Percentiles rank a stretch among this genome's conserved stretches.
Evolutionary conservation across 2,888 invertebrate genomes (phyloP).

Genomic region (Trichogramma evanescens): DNA sequence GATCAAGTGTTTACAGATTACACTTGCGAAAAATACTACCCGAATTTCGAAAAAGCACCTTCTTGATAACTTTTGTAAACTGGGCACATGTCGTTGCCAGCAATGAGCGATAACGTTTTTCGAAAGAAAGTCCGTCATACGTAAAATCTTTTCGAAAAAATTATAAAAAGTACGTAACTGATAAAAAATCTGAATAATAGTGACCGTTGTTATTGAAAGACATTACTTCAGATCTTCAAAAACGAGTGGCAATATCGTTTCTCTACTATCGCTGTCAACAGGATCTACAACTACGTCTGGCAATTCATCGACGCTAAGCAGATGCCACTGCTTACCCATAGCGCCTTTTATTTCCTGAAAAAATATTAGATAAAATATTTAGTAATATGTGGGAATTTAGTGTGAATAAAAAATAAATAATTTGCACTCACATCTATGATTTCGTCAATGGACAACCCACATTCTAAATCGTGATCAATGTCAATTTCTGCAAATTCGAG

Average conservation of each 20-base stretch:
- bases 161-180: background rate
- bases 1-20: no score
- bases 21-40: no score
- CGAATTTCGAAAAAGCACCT: no score
- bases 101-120: no score
- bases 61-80: no score
- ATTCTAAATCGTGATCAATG: constrained; percentile 35
- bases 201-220: constrained; percentile 9
- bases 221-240: constrained; percentile 51
- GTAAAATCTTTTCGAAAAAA: background rate
- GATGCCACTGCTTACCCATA: constrained; percentile 54
- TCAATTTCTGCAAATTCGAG: constrained; percentile 55
- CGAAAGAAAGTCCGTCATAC: no score
- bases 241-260: constrained; percentile 55
- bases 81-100: no score
- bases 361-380: background rate
- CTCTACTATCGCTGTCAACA: constrained; percentile 52
- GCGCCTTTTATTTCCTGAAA: constrained; percentile 53
- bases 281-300: constrained; percentile 54
- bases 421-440: constrained; percentile 34
- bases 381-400: background rate
- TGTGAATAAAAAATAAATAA: background rate
- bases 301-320: constrained; percentile 50
- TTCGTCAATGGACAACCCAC: constrained; percentile 24
- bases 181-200: background rate